A percentile compares a stretch with the other conserved stretches of the same genome.
These are phyloP conservation scores for Maconellicoccus hirsutus DNA, from an alignment of 1,140 invertebrate genomes.

Conservation along the genomic window DNA sequence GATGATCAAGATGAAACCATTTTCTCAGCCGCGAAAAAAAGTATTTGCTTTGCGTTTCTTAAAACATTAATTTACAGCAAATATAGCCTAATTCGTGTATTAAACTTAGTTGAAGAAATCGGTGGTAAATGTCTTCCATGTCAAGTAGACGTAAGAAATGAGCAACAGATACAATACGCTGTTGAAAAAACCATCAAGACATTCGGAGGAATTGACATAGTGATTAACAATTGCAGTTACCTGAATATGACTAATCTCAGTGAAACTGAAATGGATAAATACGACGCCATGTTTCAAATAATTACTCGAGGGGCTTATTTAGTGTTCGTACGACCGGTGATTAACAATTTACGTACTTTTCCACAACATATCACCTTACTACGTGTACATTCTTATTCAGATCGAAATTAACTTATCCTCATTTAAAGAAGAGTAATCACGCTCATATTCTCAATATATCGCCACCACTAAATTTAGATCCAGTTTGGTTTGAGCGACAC, in stretches of 20 bases:
- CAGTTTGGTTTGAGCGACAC: slow-evolving; percentile 80
- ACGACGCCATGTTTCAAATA: slow-evolving; percentile 86
- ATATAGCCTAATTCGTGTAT: no score
- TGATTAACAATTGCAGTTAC: slow-evolving; percentile 94
- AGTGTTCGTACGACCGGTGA: slow-evolving; percentile 41
- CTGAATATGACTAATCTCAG: slow-evolving; percentile 80
- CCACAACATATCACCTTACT: not conserved
- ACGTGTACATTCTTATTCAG: slow-evolving; percentile 38
- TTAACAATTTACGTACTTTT: not conserved
- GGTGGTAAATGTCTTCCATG: slow-evolving; percentile 87
- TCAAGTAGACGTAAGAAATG: slow-evolving; percentile 86
- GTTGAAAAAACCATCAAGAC: slow-evolving; percentile 74
- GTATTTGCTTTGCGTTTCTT: slow-evolving; percentile 42
- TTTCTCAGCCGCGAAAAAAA: slow-evolving; percentile 90
- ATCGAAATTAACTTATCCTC: slow-evolving; percentile 83
- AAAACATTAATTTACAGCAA: not conserved
- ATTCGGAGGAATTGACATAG: slow-evolving; percentile 93
- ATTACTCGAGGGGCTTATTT: slow-evolving; percentile 88
- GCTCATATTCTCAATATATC: slow-evolving; percentile 94
- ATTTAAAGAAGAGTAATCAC: slow-evolving; percentile 77
- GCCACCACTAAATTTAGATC: slow-evolving; percentile 82
- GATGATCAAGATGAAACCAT: slow-evolving; percentile 97
- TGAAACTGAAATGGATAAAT: slow-evolving; percentile 88
- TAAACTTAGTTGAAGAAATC: slow-evolving; percentile 46
- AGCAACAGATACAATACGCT: slow-evolving; percentile 67